Base-by-base conservation (phyloP, 2,797 vertebrate genomes). In the Coracias cyanogaster region DNA sequence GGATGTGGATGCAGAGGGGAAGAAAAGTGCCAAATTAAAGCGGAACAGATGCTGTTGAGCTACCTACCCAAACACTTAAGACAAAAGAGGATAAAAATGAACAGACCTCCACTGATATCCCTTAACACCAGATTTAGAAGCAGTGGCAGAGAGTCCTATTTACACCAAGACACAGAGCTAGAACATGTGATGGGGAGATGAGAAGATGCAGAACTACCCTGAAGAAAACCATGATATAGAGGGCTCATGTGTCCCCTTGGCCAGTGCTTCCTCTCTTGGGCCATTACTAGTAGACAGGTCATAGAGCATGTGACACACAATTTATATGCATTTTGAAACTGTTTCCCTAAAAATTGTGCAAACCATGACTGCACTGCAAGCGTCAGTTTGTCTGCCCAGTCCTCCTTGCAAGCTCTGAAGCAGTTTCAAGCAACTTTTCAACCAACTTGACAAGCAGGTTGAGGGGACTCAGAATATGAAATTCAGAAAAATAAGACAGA, bases 241-340 rank as follows among this genome's bases (percentile, higher is more conserved):
- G 10, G 8, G 29, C 15, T 57, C 0, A 0, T 24, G 9, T 9
- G 17, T 15, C 8, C 39, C n/a, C 29, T 46, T 49, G 31, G 14
- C 29, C 61, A 86, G 12, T 15, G 55, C n/a, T 58, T 58, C 25
- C 45, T 71, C 15, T 51, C 51, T 41, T 61, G 16, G 13, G 14
- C 10, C 2, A 0, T 15, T n/a, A 3, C 2, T 5, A 58, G 20
- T 10, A 51, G 45, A 16, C 16, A 52, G 24, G 10, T 21, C 80
- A 83, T 10, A 79, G 15, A 92, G n/a, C 24, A 22, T 2, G 8
- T 41, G 33, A 76, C 9, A 16, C 21, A 54, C 4, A 12, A 19
- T 35, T 43, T 60, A 31, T 4, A 19, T 2, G 17, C 35, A 12
- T 45, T 82, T 86, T 51, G 33, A 86, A 89, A 25, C 1, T 8